Conservation (phyloP, 2,113 vertebrate species). For the Thamnophis sirtalis region DNA sequence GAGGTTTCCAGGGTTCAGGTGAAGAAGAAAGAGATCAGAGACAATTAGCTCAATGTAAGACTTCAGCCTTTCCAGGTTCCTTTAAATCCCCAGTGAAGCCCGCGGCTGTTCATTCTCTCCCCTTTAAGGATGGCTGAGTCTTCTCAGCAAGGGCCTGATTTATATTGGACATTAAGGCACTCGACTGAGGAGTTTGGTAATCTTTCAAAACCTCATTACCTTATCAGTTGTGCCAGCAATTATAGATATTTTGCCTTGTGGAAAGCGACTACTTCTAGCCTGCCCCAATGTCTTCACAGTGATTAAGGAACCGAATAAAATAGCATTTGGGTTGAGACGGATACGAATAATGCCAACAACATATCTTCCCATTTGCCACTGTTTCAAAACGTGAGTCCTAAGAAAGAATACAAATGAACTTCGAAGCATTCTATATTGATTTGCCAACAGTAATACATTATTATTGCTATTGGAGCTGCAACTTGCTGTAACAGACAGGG, state of each 20-base stretch:
- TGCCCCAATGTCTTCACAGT: background rate
- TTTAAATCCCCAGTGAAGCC: background rate
- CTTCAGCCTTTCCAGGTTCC: background rate
- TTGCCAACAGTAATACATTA: background rate
- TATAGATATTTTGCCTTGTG: background rate
- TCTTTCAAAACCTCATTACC: conserved; percentile 2
- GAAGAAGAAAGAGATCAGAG: background rate
- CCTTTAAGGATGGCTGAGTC: conserved; percentile 9
- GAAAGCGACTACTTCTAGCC: background rate
- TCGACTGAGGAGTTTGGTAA: background rate
- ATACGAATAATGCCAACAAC: background rate
- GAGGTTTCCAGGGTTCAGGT: background rate
- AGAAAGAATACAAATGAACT: background rate
- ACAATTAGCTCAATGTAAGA: conserved; percentile 12
- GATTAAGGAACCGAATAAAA: background rate
- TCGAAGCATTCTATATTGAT: background rate
- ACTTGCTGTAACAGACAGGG: background rate
- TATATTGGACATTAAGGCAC: background rate
- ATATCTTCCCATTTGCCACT: background rate
- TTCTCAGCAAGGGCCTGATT: conserved; percentile 2
- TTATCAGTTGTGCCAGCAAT: background rate
- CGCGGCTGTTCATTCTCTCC: background rate
- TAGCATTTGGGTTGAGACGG: background rate
- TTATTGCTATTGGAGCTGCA: background rate
- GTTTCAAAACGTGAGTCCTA: background rate